Evolutionary conservation across 1,140 invertebrate genomes (phyloP).

Genomic region (Druon quercuslanigerum): DNA sequence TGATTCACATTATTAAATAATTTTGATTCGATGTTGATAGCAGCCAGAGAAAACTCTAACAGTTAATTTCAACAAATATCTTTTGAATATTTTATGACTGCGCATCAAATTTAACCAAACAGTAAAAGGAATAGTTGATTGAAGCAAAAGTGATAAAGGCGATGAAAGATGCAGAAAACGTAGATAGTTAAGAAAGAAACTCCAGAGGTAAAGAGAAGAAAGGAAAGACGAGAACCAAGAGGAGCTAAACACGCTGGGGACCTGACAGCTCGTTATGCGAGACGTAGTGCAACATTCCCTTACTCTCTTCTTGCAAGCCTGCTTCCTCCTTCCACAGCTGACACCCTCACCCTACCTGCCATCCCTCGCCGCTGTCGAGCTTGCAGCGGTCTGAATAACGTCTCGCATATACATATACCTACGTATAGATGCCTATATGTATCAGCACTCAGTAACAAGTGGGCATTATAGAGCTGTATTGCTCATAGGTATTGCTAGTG

Average conservation of each 20-base stretch:
- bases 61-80: too few relatives aligned
- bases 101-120: too few relatives aligned
- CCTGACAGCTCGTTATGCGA: conserved; percentile 72
- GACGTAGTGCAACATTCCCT: conserved; percentile 67
- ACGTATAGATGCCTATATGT: conserved; percentile 37
- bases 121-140: not conserved
- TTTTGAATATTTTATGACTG: too few relatives aligned
- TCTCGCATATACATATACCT: conserved; percentile 40
- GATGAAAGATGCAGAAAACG: conserved; percentile 37
- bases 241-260: conserved; percentile 70
- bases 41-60: too few relatives aligned
- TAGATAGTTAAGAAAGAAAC: conserved; percentile 37
- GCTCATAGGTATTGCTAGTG: not conserved
- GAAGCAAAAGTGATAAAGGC: conserved; percentile 48
- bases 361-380: conserved; percentile 45
- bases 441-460: conserved; percentile 52
- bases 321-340: conserved; percentile 42
- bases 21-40: too few relatives aligned
- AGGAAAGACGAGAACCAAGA: conserved; percentile 47
- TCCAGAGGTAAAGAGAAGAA: conserved; percentile 32
- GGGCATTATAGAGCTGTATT: conserved; percentile 43
- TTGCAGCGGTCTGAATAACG: conserved; percentile 51
- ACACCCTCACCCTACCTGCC: conserved; percentile 43
- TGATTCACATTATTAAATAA: too few relatives aligned
- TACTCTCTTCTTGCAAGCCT: conserved; percentile 42